Evolutionary conservation across 2,797 vertebrate genomes (phyloP).

Genomic region (Tragopan temminckii): DNA sequence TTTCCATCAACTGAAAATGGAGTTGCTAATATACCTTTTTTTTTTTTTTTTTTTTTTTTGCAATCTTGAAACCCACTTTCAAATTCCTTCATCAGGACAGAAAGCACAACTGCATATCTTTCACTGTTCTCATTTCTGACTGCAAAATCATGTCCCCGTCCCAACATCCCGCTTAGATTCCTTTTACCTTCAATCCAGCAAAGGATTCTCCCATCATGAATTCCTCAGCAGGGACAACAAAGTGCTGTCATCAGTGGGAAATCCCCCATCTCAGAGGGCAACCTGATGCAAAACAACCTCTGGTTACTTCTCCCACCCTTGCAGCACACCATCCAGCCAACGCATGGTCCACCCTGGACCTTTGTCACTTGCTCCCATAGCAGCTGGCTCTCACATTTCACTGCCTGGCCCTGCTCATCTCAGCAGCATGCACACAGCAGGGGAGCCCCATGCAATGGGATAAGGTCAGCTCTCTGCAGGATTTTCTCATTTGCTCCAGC

Average conservation of each 20-base stretch:
- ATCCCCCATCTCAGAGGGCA: not conserved
- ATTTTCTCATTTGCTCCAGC: not conserved
- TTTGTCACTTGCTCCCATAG: not conserved
- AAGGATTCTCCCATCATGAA: not conserved
- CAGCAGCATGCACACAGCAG: too few species aligned
- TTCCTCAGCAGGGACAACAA: not conserved
- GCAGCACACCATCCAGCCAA: not conserved
- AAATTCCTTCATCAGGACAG: too few species aligned
- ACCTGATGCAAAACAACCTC: not conserved
- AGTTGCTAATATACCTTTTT: too few species aligned
- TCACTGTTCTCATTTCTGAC: not conserved
- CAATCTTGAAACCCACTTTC: too few species aligned
- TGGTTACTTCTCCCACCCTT: not conserved
- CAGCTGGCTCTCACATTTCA: not conserved
- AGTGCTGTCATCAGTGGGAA: not conserved
- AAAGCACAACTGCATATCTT: too few species aligned
- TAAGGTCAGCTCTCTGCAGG: not conserved
- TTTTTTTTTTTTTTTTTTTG: too few species aligned
- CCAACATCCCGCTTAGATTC: not conserved
- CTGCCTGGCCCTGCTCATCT: not conserved
- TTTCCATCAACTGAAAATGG: too few species aligned
- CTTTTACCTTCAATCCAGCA: not conserved
- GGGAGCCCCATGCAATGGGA: too few species aligned
- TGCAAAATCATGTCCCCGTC: not conserved
- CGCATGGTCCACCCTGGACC: accelerated